These are phyloP conservation scores for Babyrousa celebensis DNA, from an alignment of 2,797 vertebrate species.

Conservation along the genomic window DNA sequence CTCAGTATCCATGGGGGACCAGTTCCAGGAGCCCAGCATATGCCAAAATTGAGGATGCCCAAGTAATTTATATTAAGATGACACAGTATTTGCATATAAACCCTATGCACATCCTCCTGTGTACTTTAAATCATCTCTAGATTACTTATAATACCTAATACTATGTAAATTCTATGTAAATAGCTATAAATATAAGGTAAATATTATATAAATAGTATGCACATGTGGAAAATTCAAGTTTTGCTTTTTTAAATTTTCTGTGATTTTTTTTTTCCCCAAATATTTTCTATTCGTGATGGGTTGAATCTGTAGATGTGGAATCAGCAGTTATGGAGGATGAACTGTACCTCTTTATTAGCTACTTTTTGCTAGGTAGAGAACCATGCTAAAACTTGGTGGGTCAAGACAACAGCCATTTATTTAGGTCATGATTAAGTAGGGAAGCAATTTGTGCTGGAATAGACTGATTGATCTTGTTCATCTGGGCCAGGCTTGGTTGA, in stretches of 20 bases:
- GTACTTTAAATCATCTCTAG: neutral
- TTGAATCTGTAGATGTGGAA: neutral
- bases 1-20: neutral
- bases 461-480: neutral
- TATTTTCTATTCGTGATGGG: neutral
- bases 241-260: neutral
- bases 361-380: neutral
- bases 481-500: neutral
- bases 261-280: neutral
- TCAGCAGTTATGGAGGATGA: neutral
- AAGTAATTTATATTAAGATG: neutral
- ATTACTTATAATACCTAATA: neutral
- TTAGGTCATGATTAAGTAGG: neutral
- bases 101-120: neutral
- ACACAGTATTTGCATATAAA: neutral
- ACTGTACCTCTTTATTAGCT: neutral
- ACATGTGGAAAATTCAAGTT: neutral
- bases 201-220: neutral
- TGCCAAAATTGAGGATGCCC: neutral
- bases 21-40: neutral
- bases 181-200: neutral
- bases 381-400: neutral
- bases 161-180: neutral
- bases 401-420: slow-evolving; percentile 17
- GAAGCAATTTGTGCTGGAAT: neutral